Percentiles rank a stretch among this genome's conserved stretches.
phyloP scores from a whole-genome alignment of 2,888 invertebrate species.

The Drosophila histrio region DNA sequence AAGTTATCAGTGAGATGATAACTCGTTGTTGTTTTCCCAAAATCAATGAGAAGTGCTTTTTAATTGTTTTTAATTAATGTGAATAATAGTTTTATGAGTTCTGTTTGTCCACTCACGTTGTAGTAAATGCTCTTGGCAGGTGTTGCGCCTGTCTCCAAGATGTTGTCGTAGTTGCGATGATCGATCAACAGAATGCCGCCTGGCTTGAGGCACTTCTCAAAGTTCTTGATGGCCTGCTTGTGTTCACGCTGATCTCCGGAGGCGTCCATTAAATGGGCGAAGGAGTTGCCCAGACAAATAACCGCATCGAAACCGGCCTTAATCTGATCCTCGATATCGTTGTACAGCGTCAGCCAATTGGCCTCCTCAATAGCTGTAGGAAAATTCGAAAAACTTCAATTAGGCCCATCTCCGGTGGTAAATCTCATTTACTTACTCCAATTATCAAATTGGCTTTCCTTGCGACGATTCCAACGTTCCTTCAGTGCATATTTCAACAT shows the following conservation, averaged over 20 bases:
- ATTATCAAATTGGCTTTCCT: constrained; percentile 90
- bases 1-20: constrained; percentile 53
- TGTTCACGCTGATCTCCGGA: constrained; percentile 92
- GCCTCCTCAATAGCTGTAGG: constrained; percentile 93
- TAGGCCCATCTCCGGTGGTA: neutral
- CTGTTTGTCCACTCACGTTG: constrained; percentile 88
- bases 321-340: constrained; percentile 88
- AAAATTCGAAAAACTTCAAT: neutral
- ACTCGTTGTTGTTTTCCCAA: constrained; percentile 15
- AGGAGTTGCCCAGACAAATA: constrained; percentile 95
- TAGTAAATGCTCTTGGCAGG: constrained; percentile 95
- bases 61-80: constrained; percentile 57
- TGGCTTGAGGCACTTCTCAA: constrained; percentile 92
- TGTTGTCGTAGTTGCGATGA: constrained; percentile 94
- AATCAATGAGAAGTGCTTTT: constrained; percentile 34
- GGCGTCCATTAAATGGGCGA: constrained; percentile 93
- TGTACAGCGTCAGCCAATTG: constrained; percentile 92
- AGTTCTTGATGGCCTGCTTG: constrained; percentile 91
- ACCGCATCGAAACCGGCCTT: constrained; percentile 93
- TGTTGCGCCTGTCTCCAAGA: constrained; percentile 90
- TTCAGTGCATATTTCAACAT: constrained; percentile 96
- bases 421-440: constrained; percentile 88
- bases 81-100: neutral
- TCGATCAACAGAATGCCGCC: constrained; percentile 94
- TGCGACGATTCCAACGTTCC: constrained; percentile 92